Evolutionary conservation across 2,797 vertebrate genomes (phyloP).

Genomic region (Acropternis orthonyx): DNA sequence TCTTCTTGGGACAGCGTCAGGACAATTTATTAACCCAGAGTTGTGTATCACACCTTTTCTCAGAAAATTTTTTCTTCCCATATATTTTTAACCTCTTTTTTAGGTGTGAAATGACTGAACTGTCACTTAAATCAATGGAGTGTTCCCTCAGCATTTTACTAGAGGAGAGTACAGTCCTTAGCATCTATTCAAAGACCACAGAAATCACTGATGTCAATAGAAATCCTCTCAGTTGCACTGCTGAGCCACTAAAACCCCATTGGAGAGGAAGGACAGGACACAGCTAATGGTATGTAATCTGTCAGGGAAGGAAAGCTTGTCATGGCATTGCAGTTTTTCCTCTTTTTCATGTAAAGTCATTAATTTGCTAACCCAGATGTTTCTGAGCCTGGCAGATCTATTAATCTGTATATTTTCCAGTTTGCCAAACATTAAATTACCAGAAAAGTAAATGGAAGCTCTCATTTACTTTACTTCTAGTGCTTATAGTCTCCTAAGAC

Average conservation of each 20-base stretch:
- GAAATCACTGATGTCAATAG: not conserved
- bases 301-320: not conserved
- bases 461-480: conserved; percentile 60
- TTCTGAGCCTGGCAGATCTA: conserved; percentile 35
- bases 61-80: not conserved
- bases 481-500: conserved; percentile 24
- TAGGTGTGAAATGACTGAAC: not conserved
- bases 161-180: not conserved
- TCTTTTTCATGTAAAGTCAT: not conserved
- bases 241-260: not conserved
- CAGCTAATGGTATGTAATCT: not conserved
- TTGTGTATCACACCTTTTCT: not conserved
- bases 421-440: conserved; percentile 64
- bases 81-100: not conserved
- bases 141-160: not conserved
- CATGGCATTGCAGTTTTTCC: not conserved
- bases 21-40: not conserved
- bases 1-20: not conserved
- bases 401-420: conserved; percentile 69
- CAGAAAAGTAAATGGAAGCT: conserved; percentile 60
- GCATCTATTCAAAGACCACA: not conserved
- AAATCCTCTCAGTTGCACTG: not conserved
- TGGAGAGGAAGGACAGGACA: not conserved
- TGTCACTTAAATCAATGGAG: not conserved
- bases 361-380: conserved; percentile 45